phyloP scores from a whole-genome alignment of 2,113 vertebrate species.

The Vombatus ursinus region DNA sequence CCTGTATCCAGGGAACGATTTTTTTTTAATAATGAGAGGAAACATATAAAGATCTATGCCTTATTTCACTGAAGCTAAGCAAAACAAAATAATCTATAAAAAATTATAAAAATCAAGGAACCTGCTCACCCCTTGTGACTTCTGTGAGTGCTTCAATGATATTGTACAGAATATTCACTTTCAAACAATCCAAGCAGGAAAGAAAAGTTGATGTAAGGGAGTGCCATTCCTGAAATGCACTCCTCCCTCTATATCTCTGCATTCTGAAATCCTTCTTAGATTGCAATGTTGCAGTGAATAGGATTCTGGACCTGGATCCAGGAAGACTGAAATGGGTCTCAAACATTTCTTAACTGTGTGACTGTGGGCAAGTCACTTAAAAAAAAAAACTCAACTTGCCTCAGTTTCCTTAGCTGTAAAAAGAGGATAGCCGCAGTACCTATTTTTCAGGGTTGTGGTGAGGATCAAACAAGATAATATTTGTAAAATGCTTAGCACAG shows the following conservation, averaged over 20 bases:
- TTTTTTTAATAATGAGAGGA: neutral
- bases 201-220: neutral
- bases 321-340: neutral
- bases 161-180: neutral
- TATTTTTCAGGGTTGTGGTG: neutral
- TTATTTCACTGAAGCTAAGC: neutral
- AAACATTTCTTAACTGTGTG: neutral
- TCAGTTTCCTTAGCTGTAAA: neutral
- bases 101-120: neutral
- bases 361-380: neutral
- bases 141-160: neutral
- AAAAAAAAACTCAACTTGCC: neutral
- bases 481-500: neutral
- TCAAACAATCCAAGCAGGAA: neutral
- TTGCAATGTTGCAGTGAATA: neutral
- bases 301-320: neutral
- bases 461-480: neutral
- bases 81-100: constrained; percentile 13
- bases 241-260: neutral
- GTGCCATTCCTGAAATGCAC: no score
- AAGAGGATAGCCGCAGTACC: neutral
- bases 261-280: neutral
- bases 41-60: neutral
- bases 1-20: neutral
- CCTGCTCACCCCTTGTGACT: neutral